Evolutionary conservation across 2,888 invertebrate genomes (phyloP), one percentile per base, ranked within the genome.

Genomic region (Troides oblongomaculatus): DNA sequence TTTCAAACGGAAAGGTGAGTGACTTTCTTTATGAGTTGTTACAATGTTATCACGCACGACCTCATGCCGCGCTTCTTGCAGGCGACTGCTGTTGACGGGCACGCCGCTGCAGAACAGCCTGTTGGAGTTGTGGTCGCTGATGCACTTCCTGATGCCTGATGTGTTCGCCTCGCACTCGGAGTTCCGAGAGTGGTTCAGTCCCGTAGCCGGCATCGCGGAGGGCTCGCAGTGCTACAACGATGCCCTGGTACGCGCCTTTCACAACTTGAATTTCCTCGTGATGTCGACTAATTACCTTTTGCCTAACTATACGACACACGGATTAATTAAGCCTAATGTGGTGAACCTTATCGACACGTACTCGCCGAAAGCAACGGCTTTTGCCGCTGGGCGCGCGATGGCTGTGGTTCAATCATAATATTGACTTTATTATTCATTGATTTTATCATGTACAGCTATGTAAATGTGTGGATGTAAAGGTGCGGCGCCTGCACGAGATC

Each of bases 101-200:
- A 99, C 99, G 71, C 99, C 99, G 71, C 93, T 99, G 74, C 99
- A 99, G 92, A 99, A 99, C 89, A 97, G 97, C 86, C 90, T 99
- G 78, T 97, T 98, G 97, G 99, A 99, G 92, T 93, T 99, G 77
- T 99, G 99, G 99, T 98, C 99, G 30, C 93, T 99, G 72, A 98
- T 99, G 98, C 99, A 99, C 93, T 99, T 99, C 91, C 94, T 99
- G 66, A 99, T 99, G 99, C 99, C 99, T 60, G 96, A 97, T 86
- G 97, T 99, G 76, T 99, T 99, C 93, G 97, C 98, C 77, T 98
- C 98, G 64, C 98, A 99, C 92, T 94, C 97, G 67, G 98, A 99
- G 90, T 98, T 98, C 87, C 98, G 98, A 86, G 98, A 99, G 90
- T 99, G 99, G 99, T 99, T 99, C 93, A 97, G 97, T 71, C 99